Evolutionary conservation across 92 coral and sea anemone species (phyloP), one percentile per base, ranked within the genome.

Genomic region (Siderastrea radians): DNA sequence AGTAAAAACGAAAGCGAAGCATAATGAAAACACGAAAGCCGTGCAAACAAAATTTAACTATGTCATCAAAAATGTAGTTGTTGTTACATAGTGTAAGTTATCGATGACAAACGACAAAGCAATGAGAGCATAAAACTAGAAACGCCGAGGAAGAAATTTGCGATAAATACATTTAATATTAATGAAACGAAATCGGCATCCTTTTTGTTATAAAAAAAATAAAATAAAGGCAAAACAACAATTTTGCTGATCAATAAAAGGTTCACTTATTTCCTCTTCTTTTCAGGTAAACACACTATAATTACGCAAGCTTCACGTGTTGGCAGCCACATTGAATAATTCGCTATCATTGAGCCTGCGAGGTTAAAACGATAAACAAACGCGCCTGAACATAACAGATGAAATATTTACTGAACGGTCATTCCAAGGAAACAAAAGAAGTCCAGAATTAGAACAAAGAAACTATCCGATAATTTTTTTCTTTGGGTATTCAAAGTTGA

Each of bases 251-350:
- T 6, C 14, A 65, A n/a, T 17, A 47, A 9, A 8, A 38, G 7
- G 49, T 66, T 79, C 84, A 17, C 49, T 5, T 55, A 13, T 12
- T 55, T 47, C 38, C 17, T 12, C 72, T 79, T 49, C 57, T 49
- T 79, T 49, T 62, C 57, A 49, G 3, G 15, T 11, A 5, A 26
- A 3, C 16, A 50, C 38, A 26, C 38, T 26, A 26, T 26, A 26
- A 26, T 72, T 19, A 17, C 60, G 59, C 80, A 49, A 15, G 43
- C 58, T 44, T 59, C 5, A 45, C 81, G 62, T 38, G 51, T 19
- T 83, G 79, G 80, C 80, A 74, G 80, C 81, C 79, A 84, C 50
- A 63, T 73, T 62, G 80, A 73, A 84, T 49, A 49, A 74, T 16
- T 59, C n/a, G 26, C 12, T 1, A 61, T 6, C 78, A 47, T 38